These are phyloP conservation scores for Ormyrus thymus DNA, from an alignment of 2,888 invertebrate species.

Conservation along the genomic window DNA sequence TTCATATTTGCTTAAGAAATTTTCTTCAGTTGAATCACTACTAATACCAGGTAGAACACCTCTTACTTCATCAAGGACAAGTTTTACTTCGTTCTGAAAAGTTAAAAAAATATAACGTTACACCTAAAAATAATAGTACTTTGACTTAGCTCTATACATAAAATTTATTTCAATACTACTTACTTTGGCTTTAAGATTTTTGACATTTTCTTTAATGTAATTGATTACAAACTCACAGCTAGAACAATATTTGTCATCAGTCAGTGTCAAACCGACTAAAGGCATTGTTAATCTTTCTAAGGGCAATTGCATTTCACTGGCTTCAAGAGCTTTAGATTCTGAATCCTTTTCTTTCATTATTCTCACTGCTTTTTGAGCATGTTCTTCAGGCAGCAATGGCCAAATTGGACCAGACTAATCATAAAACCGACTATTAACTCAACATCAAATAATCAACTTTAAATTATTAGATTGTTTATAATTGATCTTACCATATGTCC, in stretches of 20 bases:
- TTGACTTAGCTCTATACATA: not conserved
- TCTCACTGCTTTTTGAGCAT: slow-evolving; percentile 61
- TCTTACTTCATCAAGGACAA: slow-evolving; percentile 82
- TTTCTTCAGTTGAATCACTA: slow-evolving; percentile 79
- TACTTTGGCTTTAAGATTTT: slow-evolving; percentile 47
- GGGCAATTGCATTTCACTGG: slow-evolving; percentile 75
- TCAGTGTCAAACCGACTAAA: slow-evolving; percentile 49
- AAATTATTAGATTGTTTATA: slow-evolving; percentile 2
- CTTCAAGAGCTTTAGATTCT: slow-evolving; percentile 61
- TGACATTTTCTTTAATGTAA: slow-evolving; percentile 48
- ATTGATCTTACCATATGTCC: slow-evolving; percentile 58
- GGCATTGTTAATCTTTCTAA: slow-evolving; percentile 75
- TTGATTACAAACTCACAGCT: slow-evolving; percentile 52
- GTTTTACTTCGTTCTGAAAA: slow-evolving; percentile 80
- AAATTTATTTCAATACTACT: not conserved
- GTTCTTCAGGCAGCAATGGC: slow-evolving; percentile 78
- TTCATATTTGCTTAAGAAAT: slow-evolving; percentile 86
- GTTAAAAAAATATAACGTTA: not conserved
- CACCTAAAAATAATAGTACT: not conserved
- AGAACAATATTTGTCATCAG: slow-evolving; percentile 50
- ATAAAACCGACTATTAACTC: slow-evolving; percentile 4
- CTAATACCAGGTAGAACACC: slow-evolving; percentile 79
- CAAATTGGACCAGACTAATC: slow-evolving; percentile 76
- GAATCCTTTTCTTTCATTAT: slow-evolving; percentile 59
- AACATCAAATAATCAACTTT: slow-evolving; percentile 9